Percentiles rank a stretch among this genome's conserved stretches.
phyloP scores from a whole-genome alignment of 2,888 invertebrate species.

The Spilosoma lubricipeda region DNA sequence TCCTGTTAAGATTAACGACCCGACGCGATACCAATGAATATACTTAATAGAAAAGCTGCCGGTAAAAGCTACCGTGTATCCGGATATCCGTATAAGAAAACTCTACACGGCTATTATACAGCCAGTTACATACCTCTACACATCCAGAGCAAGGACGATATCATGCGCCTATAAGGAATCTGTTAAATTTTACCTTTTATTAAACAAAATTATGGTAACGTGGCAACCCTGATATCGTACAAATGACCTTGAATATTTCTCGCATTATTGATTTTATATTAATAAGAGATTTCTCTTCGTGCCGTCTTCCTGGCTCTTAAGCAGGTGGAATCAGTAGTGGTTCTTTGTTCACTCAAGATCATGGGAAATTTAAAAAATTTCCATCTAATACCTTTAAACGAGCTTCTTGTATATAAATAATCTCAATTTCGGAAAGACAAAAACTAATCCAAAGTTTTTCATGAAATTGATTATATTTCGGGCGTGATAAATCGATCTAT shows the following conservation, averaged over 20 bases:
- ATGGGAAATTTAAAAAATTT: no score
- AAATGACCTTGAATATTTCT: background rate
- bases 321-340: background rate
- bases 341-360: background rate
- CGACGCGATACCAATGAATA: no score
- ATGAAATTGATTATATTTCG: no score
- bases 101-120: background rate
- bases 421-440: no score
- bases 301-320: background rate
- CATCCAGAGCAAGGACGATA: background rate
- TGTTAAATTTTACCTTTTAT: background rate
- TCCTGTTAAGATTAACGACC: no score
- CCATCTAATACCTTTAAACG: no score
- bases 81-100: background rate
- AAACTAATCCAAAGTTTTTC: no score
- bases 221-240: constrained; percentile 2
- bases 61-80: background rate
- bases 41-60: no score
- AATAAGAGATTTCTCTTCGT: background rate
- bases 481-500: no score
- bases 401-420: no score
- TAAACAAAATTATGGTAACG: background rate
- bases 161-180: background rate
- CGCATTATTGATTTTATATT: background rate
- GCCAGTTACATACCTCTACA: background rate